Evolutionary conservation across 2,113 vertebrate genomes (phyloP), one percentile per base, ranked within the genome.

Genomic region (Fulica atra): DNA sequence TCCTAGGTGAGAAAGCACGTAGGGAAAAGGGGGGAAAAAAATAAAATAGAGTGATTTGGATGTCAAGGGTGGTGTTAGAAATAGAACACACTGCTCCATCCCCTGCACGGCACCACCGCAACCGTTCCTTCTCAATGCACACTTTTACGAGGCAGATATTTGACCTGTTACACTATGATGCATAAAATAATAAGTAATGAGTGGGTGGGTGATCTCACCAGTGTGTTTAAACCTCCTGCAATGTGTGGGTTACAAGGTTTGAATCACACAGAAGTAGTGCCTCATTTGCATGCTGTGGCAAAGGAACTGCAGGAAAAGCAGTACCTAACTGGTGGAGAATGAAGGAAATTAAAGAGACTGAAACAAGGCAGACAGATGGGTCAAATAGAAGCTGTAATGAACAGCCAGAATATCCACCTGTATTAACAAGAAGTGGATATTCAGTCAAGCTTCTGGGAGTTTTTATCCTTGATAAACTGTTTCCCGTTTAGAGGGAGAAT

Each of bases 151-250:
- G 86, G 65, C 83, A 94, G 88, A 94, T 91, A 92, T 89, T 95
- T 96, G 95, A 96, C 95, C 95, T 94, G 88, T 84, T 90, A 83
- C 86, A 86, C 76, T 83, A 83, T 88, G 87, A 94, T 69, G 76
- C 93, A 84, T 93, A 59, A 95, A 95, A 94, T 80, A 91, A 65
- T 85, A 94, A 96, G 82, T 56, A 94, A 84, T 48, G 86, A 95
- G 93, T 86, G 83, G 88, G 93, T 53, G 88, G 93, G 90, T 96
- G 95, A 96, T 96, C 92, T 96, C 95, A 96, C 72, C 81, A 84
- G 69, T 36, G 78, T 72, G 88, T 96, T 65, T 29, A 96, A 94
- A 53, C 72, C 95, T 92, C 88, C 88, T 92, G 95, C 88, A 96
- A 87, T 40, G 81, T 69, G 93, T 92, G 91, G 83, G 95, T 96